A percentile compares a stretch with the other conserved stretches of the same genome.
Conservation (phyloP, 2,113 vertebrate genomes). For the Lamprotornis superbus region DNA sequence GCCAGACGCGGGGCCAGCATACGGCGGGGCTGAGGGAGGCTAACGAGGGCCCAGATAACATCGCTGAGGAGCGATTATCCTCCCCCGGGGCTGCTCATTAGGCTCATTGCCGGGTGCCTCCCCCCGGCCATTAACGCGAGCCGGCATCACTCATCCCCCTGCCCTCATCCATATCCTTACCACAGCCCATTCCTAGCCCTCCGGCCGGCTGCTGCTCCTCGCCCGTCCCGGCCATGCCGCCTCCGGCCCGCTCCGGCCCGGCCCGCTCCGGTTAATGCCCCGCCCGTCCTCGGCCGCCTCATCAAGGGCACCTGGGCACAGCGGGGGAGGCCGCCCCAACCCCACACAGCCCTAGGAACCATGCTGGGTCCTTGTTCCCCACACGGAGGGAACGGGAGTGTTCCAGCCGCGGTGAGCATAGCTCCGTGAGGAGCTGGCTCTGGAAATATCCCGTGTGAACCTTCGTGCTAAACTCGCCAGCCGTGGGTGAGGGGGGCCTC, state of each 20-base stretch:
- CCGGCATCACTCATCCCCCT: background rate
- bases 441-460: accelerated
- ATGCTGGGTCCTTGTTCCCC: accelerated
- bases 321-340: background rate
- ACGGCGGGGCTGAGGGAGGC: accelerated
- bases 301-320: constrained; percentile 1
- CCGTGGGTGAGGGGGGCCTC: accelerated
- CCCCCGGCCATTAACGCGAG: background rate
- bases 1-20: background rate
- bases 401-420: too few species aligned
- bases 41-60: background rate
- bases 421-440: accelerated
- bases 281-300: background rate
- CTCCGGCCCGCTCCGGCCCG: too few species aligned
- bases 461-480: accelerated
- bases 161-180: background rate
- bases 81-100: background rate
- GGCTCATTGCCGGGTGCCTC: background rate
- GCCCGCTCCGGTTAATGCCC: background rate
- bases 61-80: background rate
- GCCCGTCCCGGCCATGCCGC: background rate
- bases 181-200: background rate
- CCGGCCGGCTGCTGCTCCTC: background rate
- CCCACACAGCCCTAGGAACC: accelerated
- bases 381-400: accelerated